Evolutionary conservation across 30 jellyfish, hydroid and myxozoan species (phyloP).

Genomic region (Kudoa iwatai): DNA sequence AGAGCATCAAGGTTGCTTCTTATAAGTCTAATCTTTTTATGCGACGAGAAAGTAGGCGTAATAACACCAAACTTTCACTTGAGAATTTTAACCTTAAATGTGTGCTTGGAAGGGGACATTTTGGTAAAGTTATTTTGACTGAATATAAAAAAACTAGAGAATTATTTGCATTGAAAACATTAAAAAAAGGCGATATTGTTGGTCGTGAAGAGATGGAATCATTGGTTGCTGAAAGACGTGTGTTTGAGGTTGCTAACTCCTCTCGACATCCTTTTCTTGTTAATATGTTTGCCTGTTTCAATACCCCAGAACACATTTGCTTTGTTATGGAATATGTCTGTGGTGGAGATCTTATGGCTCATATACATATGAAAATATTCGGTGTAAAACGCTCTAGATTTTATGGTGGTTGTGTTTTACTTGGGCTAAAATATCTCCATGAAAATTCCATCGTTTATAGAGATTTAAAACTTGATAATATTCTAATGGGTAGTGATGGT

Average conservation of each 20-base stretch:
- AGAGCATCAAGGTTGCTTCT: no score
- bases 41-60: no score
- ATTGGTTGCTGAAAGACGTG: slow-evolving; percentile 35
- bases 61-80: no score
- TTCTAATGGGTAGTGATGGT: slow-evolving; percentile 56
- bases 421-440: slow-evolving; percentile 65
- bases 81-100: slow-evolving; percentile 2
- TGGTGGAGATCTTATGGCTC: slow-evolving; percentile 97
- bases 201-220: slow-evolving; percentile 69
- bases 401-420: slow-evolving; percentile 77
- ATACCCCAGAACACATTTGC: slow-evolving; percentile 87
- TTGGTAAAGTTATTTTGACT: slow-evolving; percentile 83
- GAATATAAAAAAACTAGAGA: slow-evolving; percentile 48
- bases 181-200: slow-evolving; percentile 53
- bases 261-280: slow-evolving; percentile 69
- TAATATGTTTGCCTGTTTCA: slow-evolving; percentile 51
- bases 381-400: slow-evolving; percentile 54
- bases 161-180: slow-evolving; percentile 50
- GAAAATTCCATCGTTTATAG: slow-evolving; percentile 68
- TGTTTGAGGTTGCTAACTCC: slow-evolving; percentile 43
- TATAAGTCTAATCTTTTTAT: no score
- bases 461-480: slow-evolving; percentile 67
- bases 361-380: slow-evolving; percentile 66
- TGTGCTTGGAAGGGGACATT: slow-evolving; percentile 89
- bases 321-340: slow-evolving; percentile 92